Evolutionary conservation across 2,888 invertebrate genomes (phyloP).

Genomic region (Microchrysa polita): DNA sequence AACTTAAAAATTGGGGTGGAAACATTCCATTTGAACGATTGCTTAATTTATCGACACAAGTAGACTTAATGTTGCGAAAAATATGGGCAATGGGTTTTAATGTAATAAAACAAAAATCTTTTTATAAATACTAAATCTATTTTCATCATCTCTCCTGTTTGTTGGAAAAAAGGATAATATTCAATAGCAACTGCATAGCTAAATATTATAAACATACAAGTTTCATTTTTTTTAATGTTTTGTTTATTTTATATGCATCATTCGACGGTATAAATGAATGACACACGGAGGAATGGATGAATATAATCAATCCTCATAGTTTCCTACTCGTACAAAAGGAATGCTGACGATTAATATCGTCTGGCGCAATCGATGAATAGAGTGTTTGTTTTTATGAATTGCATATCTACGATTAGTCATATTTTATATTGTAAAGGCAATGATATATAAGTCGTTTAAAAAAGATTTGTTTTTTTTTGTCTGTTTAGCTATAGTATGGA

Average conservation of each 20-base stretch:
- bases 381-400: constrained; percentile 7
- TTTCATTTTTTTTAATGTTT: neutral
- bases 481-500: constrained; percentile 35
- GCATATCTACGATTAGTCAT: constrained; percentile 26
- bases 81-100: too few relatives aligned
- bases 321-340: neutral
- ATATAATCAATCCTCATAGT: neutral
- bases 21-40: too few relatives aligned
- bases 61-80: too few relatives aligned
- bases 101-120: neutral
- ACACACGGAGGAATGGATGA: constrained; percentile 16
- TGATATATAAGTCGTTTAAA: constrained; percentile 32
- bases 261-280: constrained; percentile 9
- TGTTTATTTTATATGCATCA: neutral
- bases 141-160: constrained; percentile 32
- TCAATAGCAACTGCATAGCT: constrained; percentile 38
- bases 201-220: constrained; percentile 27
- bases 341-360: constrained; percentile 13
- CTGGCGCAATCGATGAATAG: neutral
- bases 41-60: too few relatives aligned
- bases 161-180: constrained; percentile 24
- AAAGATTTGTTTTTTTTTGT: constrained; percentile 10
- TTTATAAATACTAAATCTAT: constrained; percentile 40
- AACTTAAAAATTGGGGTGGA: too few relatives aligned
- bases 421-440: constrained; percentile 38